A percentile compares a stretch with the other conserved stretches of the same genome.
Evolutionary conservation across 2,797 vertebrate genomes (phyloP).

Genomic region (Epinephelus malabaricus): DNA sequence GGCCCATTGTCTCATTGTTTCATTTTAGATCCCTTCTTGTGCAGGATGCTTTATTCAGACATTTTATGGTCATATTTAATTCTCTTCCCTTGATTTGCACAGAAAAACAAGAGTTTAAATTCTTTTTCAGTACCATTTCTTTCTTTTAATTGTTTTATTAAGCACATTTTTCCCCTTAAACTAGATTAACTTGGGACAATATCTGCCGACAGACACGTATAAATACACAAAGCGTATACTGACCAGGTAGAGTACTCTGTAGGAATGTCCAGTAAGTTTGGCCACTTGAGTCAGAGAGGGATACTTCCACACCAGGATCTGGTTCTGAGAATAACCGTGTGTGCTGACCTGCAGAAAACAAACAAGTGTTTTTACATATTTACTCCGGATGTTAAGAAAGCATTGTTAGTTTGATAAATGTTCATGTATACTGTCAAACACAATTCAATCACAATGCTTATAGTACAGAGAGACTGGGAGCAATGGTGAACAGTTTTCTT

Average conservation of each 20-base stretch:
- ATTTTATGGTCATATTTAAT: background rate
- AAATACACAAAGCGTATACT: slow-evolving; percentile 66
- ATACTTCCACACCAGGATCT: slow-evolving; percentile 99
- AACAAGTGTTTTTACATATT: background rate
- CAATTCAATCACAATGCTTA: too few relatives aligned
- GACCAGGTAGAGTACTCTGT: slow-evolving; percentile 97
- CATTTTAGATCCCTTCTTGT: background rate
- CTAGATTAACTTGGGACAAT: background rate
- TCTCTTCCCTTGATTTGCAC: background rate
- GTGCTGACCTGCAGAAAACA: slow-evolving; percentile 92
- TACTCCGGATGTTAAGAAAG: background rate
- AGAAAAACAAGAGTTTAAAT: background rate
- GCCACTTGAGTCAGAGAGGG: slow-evolving; percentile 98
- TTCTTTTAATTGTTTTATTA: background rate
- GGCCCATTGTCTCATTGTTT: too few relatives aligned
- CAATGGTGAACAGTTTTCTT: too few relatives aligned
- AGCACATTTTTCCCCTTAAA: background rate
- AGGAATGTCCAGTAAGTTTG: slow-evolving; percentile 97
- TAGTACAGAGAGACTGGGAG: too few relatives aligned
- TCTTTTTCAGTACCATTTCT: background rate
- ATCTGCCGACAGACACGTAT: background rate
- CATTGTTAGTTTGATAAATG: background rate
- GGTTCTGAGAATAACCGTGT: slow-evolving; percentile 99
- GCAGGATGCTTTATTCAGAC: background rate
- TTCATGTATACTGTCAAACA: background rate